Conservation (phyloP, 2,113 vertebrate genomes). For the Ivindomyrus marchei region DNA sequence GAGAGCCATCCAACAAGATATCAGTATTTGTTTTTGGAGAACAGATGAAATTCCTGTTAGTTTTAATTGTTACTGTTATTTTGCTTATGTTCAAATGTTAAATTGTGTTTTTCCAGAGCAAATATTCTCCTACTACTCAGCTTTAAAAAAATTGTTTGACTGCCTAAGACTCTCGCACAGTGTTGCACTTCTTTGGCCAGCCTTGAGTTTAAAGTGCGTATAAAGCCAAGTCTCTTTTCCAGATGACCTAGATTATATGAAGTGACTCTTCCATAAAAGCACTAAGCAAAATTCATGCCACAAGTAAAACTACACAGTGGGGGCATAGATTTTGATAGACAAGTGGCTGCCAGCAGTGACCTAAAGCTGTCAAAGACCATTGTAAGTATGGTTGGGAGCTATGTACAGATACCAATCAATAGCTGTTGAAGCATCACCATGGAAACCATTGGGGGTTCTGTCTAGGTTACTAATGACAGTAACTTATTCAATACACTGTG, state of each 20-base stretch:
- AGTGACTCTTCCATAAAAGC: constrained; percentile 11
- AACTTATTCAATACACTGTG: background rate
- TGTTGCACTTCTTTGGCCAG: background rate
- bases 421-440: background rate
- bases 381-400: background rate
- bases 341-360: background rate
- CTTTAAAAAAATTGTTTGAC: background rate
- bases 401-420: background rate
- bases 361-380: background rate
- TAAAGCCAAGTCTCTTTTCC: constrained; percentile 21
- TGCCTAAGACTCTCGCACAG: background rate
- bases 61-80: background rate
- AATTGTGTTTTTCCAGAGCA: background rate
- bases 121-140: background rate
- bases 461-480: background rate
- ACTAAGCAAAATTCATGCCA: background rate
- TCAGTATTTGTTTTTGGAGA: background rate
- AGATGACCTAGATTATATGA: constrained; percentile 36
- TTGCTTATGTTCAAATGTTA: background rate
- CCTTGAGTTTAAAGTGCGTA: background rate
- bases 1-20: background rate
- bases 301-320: background rate
- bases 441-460: background rate
- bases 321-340: background rate
- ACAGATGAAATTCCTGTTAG: background rate